phyloP scores from a whole-genome alignment of 2,797 vertebrate genomes.

The Acanthopagrus latus region DNA sequence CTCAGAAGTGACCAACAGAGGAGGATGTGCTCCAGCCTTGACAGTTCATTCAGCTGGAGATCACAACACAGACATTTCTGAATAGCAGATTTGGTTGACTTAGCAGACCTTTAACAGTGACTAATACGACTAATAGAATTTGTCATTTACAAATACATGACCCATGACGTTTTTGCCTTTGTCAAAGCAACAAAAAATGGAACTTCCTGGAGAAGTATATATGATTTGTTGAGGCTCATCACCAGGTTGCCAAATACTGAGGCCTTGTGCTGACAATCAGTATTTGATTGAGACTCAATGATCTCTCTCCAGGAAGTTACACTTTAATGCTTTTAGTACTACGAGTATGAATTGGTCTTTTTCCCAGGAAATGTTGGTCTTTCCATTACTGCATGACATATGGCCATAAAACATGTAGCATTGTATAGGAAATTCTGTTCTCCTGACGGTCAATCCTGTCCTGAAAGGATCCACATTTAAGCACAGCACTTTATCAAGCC shows the following conservation, averaged over 20 bases:
- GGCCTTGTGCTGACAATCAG: too few relatives aligned
- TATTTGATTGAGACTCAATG: background rate
- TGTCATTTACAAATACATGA: background rate
- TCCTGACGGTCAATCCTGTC: background rate
- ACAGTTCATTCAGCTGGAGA: background rate
- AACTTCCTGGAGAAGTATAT: background rate
- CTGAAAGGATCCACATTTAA: background rate
- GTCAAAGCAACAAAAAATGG: too few relatives aligned
- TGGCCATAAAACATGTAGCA: background rate
- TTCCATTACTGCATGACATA: background rate
- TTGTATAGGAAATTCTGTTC: background rate
- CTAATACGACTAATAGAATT: background rate
- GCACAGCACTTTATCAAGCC: background rate
- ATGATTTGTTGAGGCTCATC: background rate
- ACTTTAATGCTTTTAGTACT: too few relatives aligned
- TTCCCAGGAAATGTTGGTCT: background rate
- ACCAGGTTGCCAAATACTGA: background rate
- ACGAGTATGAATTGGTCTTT: background rate
- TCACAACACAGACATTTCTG: background rate
- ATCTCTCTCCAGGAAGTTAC: too few relatives aligned
- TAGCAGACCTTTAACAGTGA: background rate
- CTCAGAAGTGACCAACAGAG: conserved; percentile 52
- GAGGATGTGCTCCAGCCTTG: conserved; percentile 35
- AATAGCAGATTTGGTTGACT: background rate
- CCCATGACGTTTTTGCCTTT: background rate